Percentiles rank a stretch among this genome's conserved stretches.
Evolutionary conservation across 1,140 invertebrate genomes (phyloP).

Genomic region (Drosophila albomicans): DNA sequence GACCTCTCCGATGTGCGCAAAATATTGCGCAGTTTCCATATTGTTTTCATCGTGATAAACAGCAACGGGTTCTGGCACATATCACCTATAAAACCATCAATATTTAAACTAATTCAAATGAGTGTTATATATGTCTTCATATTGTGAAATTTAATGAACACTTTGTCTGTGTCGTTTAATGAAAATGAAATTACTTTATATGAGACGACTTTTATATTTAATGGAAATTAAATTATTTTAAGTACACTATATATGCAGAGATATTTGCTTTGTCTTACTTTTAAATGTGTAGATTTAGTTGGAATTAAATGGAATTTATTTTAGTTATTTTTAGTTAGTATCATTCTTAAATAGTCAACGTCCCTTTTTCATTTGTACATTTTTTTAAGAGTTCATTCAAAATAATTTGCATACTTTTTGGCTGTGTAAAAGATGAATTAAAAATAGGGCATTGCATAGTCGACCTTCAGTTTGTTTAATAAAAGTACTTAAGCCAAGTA

Average conservation of each 20-base stretch:
- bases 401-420: slow-evolving; percentile 12
- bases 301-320: no score
- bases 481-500: background rate
- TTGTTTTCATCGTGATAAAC: background rate
- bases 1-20: slow-evolving; percentile 38
- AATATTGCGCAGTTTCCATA: slow-evolving; percentile 50
- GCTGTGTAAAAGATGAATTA: background rate
- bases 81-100: background rate
- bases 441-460: background rate
- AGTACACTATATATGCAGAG: no score
- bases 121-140: background rate
- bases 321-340: no score
- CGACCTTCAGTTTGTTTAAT: background rate
- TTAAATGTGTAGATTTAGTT: no score
- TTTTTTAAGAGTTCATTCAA: background rate
- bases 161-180: background rate
- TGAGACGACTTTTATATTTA: background rate
- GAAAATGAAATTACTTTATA: background rate
- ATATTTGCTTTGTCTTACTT: no score
- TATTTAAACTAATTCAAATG: background rate
- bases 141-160: background rate
- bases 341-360: no score
- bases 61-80: slow-evolving; percentile 10
- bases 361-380: background rate
- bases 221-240: no score